Evolutionary conservation across 2,797 vertebrate genomes (phyloP), one percentile per base, ranked within the genome.

Genomic region (Halcyon badia): DNA sequence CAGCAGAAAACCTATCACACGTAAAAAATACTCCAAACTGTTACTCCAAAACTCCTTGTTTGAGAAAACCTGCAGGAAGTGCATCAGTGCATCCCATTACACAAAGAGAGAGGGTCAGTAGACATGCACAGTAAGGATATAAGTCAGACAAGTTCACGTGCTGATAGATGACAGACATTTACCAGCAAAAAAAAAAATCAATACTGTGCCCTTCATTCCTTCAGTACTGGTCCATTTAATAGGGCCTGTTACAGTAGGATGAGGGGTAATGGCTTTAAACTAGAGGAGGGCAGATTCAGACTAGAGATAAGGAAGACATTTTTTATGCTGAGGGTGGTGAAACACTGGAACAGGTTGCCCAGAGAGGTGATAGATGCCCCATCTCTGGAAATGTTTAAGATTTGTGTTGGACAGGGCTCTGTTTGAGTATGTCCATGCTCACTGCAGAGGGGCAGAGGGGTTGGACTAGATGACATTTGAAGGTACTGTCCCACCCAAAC

Each of bases 211-310:
- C 26, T 75, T 64, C 49, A 44, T 28, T 58, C 12, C 35, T 79
- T 73, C 42, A 30, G 12, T 7, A 52, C 54, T 33, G 46, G 65
- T 3, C 57, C 15, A 37, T 61, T 84, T 46, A 58, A 25, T 18
- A 69, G 33, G 44, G 54, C 19, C 20, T 69, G 4, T 21, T 72
- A 20, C 0, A 0, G 62, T 1, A 86, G 33, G 25, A 18, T 1
- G 2, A 78, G 11, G 35, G 6, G 5, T 11, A 76, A 44, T 12
- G 3, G 14, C 21, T 48, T 56, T 76, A 68, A 75, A 80, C 11
- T 76, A 37, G 44, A 76, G 5, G 30, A 62, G 14, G 12, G 6
- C 42, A 83, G 35, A 64, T 68, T 71, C 31, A 9, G 7, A 14
- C 9, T 46, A 58, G 33, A 58, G 31, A 33, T 1, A 64, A 62